Conservation (phyloP, 2,113 vertebrate genomes). For the Chaetops frenatus region DNA sequence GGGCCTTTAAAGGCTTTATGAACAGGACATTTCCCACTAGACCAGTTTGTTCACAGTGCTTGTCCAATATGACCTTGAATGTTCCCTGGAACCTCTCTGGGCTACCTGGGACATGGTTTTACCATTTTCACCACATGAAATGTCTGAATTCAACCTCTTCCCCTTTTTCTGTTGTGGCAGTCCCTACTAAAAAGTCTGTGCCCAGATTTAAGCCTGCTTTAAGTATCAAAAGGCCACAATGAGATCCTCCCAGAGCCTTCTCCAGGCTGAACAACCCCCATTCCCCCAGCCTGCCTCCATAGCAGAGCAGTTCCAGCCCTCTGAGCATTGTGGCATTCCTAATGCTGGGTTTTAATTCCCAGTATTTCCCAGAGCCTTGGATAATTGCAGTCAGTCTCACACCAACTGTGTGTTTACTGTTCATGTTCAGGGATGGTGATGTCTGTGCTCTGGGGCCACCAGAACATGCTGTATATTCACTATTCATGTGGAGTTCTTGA, state of each 20-base stretch:
- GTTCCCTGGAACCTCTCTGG: neutral
- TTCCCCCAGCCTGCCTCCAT: neutral
- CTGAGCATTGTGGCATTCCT: neutral
- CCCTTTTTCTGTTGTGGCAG: neutral
- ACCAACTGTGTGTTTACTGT: neutral
- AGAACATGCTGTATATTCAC: neutral
- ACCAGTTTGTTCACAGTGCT: neutral
- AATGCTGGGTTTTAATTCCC: neutral
- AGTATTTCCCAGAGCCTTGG: neutral
- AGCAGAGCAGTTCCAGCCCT: neutral
- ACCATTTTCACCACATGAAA: neutral
- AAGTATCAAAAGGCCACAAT: fast-evolving
- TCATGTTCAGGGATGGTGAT: neutral
- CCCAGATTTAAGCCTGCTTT: neutral
- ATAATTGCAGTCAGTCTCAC: neutral
- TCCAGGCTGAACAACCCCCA: neutral
- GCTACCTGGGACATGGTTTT: neutral
- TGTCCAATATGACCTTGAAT: neutral
- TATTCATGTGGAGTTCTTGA: fast-evolving
- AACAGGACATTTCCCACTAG: neutral
- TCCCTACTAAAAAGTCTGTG: neutral
- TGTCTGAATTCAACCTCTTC: neutral
- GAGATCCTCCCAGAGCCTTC: neutral
- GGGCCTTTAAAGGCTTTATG: neutral
- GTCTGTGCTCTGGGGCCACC: neutral